Evolutionary conservation across 2,888 invertebrate species (phyloP), one percentile per base, ranked within the genome.

Genomic region (Meliscaeva auricollis): DNA sequence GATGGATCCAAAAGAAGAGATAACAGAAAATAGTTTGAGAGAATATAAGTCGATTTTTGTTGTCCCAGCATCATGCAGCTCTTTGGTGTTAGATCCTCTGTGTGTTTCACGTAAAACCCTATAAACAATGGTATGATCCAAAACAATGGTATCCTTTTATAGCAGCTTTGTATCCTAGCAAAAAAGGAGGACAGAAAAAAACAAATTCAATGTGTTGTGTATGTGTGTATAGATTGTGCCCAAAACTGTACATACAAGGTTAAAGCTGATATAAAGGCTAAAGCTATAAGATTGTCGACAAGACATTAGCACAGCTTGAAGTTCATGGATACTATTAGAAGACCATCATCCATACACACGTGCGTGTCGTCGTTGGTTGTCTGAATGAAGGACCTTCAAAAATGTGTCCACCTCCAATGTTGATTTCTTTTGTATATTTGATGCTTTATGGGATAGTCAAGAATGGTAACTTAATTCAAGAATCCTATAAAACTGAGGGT

Each of bases 381-480:
- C 35, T 11, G 35, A 56, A 52, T 7, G 30, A 44, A 44, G 62
- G 56, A 41, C 69, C 69, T 70, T 79, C 64, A 60, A 74, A 78
- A 84, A 62, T 62, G 62, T 78, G 50, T 74, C 69, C 78, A 78
- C 78, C 72, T 72, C 35, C 7, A 32, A 41, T 64, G 50, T 69
- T 44, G 70, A 58, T 58, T 70, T 64, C 79, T 75, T 75, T 66
- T 62, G 68, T 77, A 60, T 58, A 17, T 79, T 58, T 38, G 74
- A 70, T 70, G 50, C 66, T 72, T 70, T 66, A 70, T 44, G 72
- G 50, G 46, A 41, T 56, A 58, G 50, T 54, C 64, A 30, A 70
- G 75, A 80, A 75, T 72, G 84, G 70, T 79, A 84, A 84, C 80
- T 79, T 84, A 76, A 84, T 84, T 84, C 66, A 52, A n/a, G 41